Conservation (phyloP, 2,888 invertebrate genomes). For the Perdita meconis region DNA sequence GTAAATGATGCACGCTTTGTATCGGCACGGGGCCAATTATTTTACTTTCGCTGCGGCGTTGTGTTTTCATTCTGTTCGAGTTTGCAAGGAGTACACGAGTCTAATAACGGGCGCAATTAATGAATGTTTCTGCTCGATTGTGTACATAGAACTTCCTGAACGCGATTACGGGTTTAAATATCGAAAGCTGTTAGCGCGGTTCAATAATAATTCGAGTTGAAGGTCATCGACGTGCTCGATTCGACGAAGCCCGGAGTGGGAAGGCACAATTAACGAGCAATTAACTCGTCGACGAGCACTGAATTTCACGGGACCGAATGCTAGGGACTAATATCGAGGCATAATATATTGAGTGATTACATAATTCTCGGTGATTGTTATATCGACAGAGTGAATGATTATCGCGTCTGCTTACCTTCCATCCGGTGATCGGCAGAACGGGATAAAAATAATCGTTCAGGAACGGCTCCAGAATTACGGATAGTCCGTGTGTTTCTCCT, state of each 20-base stretch:
- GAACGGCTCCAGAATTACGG: slow-evolving; percentile 86
- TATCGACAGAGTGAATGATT: too few relatives aligned
- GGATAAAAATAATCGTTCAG: slow-evolving; percentile 87
- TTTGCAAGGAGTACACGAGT: too few relatives aligned
- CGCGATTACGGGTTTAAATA: neutral
- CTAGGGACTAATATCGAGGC: neutral
- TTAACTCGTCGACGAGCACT: neutral
- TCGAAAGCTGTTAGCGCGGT: neutral
- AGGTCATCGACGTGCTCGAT: neutral
- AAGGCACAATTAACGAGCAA: neutral
- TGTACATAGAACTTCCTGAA: too few relatives aligned
- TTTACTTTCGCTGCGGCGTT: too few relatives aligned
- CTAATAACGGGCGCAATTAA: too few relatives aligned
- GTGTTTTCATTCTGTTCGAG: too few relatives aligned
- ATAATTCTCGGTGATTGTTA: neutral
- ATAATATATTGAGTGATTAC: neutral
- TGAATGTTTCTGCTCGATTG: too few relatives aligned
- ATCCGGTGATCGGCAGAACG: slow-evolving; percentile 85
- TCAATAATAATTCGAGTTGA: slow-evolving; percentile 6
- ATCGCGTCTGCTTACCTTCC: slow-evolving; percentile 84
- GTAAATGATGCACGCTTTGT: too few relatives aligned
- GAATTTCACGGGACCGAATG: neutral
- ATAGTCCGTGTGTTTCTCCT: slow-evolving; percentile 85
- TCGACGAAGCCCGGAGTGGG: neutral
- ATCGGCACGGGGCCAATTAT: too few relatives aligned